Evolutionary conservation across 2,113 vertebrate genomes (phyloP).

Genomic region (Arvicanthis niloticus): DNA sequence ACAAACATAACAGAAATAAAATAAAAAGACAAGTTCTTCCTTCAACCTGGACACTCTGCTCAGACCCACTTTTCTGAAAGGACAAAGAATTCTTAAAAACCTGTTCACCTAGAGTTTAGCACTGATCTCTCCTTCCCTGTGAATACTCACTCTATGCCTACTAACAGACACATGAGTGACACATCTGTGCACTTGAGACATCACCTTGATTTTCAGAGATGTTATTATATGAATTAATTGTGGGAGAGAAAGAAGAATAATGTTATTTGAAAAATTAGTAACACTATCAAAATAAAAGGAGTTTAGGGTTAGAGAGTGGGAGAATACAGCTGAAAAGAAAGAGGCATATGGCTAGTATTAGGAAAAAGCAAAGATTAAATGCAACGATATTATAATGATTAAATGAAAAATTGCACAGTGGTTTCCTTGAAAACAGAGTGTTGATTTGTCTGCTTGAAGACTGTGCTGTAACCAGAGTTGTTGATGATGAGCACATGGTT

Average conservation of each 20-base stretch:
- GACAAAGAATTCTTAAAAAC: background rate
- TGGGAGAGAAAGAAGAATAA: background rate
- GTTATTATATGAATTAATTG: background rate
- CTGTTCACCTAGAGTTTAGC: background rate
- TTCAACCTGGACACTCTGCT: background rate
- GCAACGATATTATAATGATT: background rate
- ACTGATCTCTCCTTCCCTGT: background rate
- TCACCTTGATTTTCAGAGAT: background rate
- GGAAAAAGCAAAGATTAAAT: background rate
- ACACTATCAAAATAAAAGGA: background rate
- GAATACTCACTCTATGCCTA: background rate
- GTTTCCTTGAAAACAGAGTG: background rate
- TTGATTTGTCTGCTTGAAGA: background rate
- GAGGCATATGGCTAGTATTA: background rate
- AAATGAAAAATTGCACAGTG: background rate
- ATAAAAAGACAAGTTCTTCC: background rate
- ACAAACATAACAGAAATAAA: background rate
- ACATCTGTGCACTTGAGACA: background rate
- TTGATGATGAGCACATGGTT: background rate
- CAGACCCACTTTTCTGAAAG: background rate
- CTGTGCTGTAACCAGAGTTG: background rate
- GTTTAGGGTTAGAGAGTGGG: background rate
- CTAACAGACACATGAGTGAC: background rate
- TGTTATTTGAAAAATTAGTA: conserved; percentile 22
- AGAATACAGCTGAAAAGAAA: background rate